Base-by-base conservation (phyloP, 2,797 vertebrate genomes). In the Aeoliscus strigatus region DNA sequence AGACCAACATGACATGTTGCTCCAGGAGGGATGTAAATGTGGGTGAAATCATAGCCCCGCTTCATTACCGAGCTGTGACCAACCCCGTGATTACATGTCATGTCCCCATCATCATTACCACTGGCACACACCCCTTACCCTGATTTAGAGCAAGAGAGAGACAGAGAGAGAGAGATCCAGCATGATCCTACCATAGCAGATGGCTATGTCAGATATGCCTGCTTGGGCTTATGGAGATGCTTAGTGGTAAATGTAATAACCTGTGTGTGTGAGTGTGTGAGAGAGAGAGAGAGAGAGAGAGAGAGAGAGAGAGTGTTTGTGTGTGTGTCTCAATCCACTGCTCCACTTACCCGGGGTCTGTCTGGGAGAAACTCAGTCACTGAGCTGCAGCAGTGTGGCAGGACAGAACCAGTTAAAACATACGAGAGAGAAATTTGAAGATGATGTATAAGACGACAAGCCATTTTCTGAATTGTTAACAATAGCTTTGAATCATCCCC, bases 201-300 rank as follows among this genome's bases (percentile, higher is more conserved):
- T 81, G 77, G 73, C 77, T 81, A 81, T 83, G 73, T 83, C 73
- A 80, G 77, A 81, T 73, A 81, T 80, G 79, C 74, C 66, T 53
- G 57, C 57, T 60, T 64, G 67, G 75, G 75, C 66, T 83, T 78
- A 81, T 67, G 61, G 66, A 63, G 69, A 81, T 75, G 50, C 79
- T 84, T 82, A 77, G 77, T 70, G 80, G 80, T 84, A 80, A 77
- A 82, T 82, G 72, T 84, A 83, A 85, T 85, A 74, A 83, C 70
- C 70, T 73, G 55, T 70, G 57, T 58, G 44, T 24, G 60, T 63
- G 11, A 53, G 31, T 45, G 40, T 68, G 63, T 51, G 34, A 32
- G 26, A 48, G 39, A 51, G 37, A 34, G 43, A 56, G 51, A 28
- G 29, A 48, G 43, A 28, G 33, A 37, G 12, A 60, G 37, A 30